Conservation (phyloP, 2,113 vertebrate genomes). For the Alexandromys fortis region DNA sequence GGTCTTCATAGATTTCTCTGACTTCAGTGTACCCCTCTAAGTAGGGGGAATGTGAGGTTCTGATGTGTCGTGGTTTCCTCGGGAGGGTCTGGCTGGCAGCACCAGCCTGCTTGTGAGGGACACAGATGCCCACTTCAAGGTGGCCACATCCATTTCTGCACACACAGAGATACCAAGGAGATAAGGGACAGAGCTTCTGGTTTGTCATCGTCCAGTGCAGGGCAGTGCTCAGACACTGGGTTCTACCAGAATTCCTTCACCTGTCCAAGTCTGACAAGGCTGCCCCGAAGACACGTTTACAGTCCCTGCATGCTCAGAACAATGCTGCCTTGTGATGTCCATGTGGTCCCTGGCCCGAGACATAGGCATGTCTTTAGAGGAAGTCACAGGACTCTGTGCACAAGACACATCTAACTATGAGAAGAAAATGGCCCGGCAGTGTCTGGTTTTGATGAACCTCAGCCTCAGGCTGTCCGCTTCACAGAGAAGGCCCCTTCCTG, state of each 20-base stretch:
- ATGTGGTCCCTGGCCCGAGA: neutral
- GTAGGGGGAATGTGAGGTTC: rapidly evolving
- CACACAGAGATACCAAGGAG: rapidly evolving
- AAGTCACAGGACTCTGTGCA: neutral
- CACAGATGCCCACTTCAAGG: rapidly evolving
- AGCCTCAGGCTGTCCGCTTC: neutral
- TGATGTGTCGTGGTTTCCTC: rapidly evolving
- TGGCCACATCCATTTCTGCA: rapidly evolving
- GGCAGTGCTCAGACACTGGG: neutral
- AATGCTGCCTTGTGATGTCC: rapidly evolving
- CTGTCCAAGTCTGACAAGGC: neutral
- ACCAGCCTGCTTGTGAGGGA: rapidly evolving
- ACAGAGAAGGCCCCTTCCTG: neutral
- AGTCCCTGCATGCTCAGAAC: no score
- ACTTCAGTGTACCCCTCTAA: no score
- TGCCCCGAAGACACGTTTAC: no score
- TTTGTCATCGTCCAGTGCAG: rapidly evolving
- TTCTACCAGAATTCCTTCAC: neutral
- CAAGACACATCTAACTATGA: neutral
- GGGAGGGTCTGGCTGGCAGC: no score
- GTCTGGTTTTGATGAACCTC: neutral
- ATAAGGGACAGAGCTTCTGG: rapidly evolving
- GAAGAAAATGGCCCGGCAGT: neutral
- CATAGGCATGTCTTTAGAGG: neutral
- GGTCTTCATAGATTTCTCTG: rapidly evolving